These are phyloP conservation scores for Sinodicranocentrus sp. DNA, from an alignment of 2,888 invertebrate genomes.

Conservation along the genomic window DNA sequence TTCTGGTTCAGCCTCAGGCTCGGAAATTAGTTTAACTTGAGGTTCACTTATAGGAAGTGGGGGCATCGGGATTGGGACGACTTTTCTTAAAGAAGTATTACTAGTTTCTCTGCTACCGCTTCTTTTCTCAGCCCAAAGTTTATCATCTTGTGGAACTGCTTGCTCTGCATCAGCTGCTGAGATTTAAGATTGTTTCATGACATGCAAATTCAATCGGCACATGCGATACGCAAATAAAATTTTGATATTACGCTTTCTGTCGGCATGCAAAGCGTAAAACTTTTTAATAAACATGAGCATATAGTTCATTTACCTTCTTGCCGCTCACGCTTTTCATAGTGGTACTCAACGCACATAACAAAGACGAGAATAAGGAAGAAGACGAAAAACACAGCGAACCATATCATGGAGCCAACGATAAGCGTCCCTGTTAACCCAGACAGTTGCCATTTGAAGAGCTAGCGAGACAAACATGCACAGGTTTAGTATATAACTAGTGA, in stretches of 20 bases:
- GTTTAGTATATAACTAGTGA: neutral
- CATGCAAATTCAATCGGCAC: neutral
- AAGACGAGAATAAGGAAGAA: slow-evolving; percentile 52
- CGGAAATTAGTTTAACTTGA: slow-evolving; percentile 19
- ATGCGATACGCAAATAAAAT: too few relatives aligned
- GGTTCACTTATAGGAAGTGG: slow-evolving; percentile 36
- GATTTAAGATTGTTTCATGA: neutral
- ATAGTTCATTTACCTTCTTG: slow-evolving; percentile 36
- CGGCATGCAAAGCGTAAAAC: too few relatives aligned
- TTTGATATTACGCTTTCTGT: too few relatives aligned
- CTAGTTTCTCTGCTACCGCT: slow-evolving; percentile 33
- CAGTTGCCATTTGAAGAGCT: slow-evolving; percentile 65
- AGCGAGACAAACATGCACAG: neutral
- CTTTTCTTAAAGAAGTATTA: slow-evolving; percentile 29
- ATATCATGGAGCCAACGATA: slow-evolving; percentile 55
- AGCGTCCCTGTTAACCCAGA: slow-evolving; percentile 59
- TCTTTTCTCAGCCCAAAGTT: slow-evolving; percentile 54
- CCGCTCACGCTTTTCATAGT: slow-evolving; percentile 47
- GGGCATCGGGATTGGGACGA: slow-evolving; percentile 49
- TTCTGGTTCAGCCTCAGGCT: slow-evolving; percentile 25
- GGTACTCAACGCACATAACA: slow-evolving; percentile 55
- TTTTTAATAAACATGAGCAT: too few relatives aligned
- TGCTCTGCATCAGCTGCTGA: slow-evolving; percentile 34
- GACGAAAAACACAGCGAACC: slow-evolving; percentile 43
- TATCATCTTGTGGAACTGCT: slow-evolving; percentile 48